These are phyloP conservation scores for Synodontis membranacea DNA, from an alignment of 2,113 vertebrate species.

Conservation along the genomic window DNA sequence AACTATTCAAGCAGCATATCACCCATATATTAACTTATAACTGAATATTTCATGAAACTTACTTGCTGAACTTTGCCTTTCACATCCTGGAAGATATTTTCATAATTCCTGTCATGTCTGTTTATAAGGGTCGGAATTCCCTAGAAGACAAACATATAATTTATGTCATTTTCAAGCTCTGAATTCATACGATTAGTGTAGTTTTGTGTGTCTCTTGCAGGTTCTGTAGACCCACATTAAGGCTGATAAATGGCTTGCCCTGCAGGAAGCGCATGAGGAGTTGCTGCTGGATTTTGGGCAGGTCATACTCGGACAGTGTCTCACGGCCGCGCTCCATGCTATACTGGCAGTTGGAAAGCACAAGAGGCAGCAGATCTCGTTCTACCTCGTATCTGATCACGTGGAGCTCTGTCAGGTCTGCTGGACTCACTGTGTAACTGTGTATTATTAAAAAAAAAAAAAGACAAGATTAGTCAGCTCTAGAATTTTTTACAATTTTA, in stretches of 20 bases:
- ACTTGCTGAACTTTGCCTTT: slow-evolving; percentile 84
- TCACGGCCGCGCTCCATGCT: slow-evolving; percentile 83
- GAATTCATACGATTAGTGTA: not conserved
- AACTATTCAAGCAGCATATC: not conserved
- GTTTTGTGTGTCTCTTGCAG: not conserved
- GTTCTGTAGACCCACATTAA: slow-evolving; percentile 71
- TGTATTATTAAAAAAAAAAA: not conserved
- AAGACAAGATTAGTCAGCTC: not conserved
- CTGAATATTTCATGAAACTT: slow-evolving; percentile 45
- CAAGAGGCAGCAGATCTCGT: slow-evolving; percentile 84
- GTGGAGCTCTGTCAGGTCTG: slow-evolving; percentile 86
- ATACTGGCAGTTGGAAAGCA: slow-evolving; percentile 93
- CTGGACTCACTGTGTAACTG: slow-evolving; percentile 84
- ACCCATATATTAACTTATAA: not conserved
- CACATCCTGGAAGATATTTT: slow-evolving; percentile 81
- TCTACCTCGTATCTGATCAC: slow-evolving; percentile 87
- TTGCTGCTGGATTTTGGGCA: slow-evolving; percentile 90
- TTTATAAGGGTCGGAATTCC: slow-evolving; percentile 87
- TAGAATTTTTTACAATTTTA: too few species aligned
- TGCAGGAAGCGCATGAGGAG: slow-evolving; percentile 82
- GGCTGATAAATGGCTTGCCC: slow-evolving; percentile 84
- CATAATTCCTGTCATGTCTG: slow-evolving; percentile 87
- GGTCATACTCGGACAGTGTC: slow-evolving; percentile 80
- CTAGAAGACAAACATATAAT: slow-evolving; percentile 61
- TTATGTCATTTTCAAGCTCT: not conserved